Conservation (phyloP, 2,113 vertebrate genomes). For the Oreochromis spilurus region DNA sequence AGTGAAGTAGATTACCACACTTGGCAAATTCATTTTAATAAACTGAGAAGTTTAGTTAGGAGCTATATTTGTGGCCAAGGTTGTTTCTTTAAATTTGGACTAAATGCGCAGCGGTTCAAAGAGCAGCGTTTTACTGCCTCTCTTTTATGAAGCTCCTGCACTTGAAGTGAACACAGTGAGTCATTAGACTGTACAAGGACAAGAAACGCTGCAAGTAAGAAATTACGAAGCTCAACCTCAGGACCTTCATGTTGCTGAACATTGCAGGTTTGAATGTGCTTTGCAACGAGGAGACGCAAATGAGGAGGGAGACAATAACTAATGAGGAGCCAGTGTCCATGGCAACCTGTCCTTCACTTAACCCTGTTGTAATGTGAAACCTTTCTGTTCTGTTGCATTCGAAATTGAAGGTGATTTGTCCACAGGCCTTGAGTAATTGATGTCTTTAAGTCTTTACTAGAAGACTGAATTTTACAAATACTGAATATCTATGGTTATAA, state of each 20-base stretch:
- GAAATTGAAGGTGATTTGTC: background rate
- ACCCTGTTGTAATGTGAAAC: background rate
- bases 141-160: background rate
- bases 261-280: constrained; percentile 13
- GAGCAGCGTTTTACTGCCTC: background rate
- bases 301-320: background rate
- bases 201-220: background rate
- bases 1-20: background rate
- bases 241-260: constrained; percentile 17
- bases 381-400: background rate
- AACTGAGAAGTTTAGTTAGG: background rate
- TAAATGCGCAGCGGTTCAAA: background rate
- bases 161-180: background rate
- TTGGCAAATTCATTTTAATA: background rate
- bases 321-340: constrained; percentile 18
- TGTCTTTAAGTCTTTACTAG: background rate
- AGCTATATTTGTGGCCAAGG: background rate
- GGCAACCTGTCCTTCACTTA: constrained; percentile 24
- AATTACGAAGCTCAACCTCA: background rate
- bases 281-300: background rate
- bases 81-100: background rate
- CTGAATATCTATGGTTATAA: background rate
- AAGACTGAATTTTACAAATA: background rate
- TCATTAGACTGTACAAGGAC: background rate
- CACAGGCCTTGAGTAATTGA: background rate